Percentiles rank a stretch among this genome's conserved stretches.
Evolutionary conservation across 1,140 invertebrate genomes (phyloP).

Genomic region (Campoletis sonorensis): DNA sequence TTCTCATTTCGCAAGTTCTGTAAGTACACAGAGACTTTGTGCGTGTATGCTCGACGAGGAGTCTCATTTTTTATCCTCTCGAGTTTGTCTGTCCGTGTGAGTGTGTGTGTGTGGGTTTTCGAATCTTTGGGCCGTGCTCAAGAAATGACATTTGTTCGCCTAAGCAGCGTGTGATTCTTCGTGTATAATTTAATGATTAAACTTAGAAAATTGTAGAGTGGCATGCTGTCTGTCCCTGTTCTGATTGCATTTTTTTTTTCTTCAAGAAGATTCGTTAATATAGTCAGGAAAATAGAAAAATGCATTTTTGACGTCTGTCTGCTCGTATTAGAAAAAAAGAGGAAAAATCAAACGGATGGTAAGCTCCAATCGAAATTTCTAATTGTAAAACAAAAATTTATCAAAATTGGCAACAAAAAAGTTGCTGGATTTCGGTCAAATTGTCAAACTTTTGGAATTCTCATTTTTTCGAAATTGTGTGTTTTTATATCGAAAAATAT

Average conservation of each 20-base stretch:
- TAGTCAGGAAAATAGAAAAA: no score
- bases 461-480: no score
- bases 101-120: neutral
- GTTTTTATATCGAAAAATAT: no score
- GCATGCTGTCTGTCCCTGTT: slow-evolving; percentile 18
- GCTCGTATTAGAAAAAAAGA: no score
- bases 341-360: no score
- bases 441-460: no score
- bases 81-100: neutral
- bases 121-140: slow-evolving; percentile 14
- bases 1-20: slow-evolving; percentile 40
- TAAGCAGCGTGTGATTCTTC: neutral
- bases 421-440: no score
- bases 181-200: neutral
- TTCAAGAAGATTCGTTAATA: no score
- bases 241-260: neutral
- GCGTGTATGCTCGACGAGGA: slow-evolving; percentile 5
- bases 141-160: slow-evolving; percentile 8
- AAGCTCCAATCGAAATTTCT: no score
- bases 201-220: slow-evolving; percentile 3
- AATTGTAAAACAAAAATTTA: no score
- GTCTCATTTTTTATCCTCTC: slow-evolving; percentile 12
- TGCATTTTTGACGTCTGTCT: no score
- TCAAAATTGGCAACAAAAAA: no score
- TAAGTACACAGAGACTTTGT: slow-evolving; percentile 34